These are phyloP conservation scores for Drosophila repletoides DNA, from an alignment of 1,140 invertebrate genomes.

Conservation along the genomic window DNA sequence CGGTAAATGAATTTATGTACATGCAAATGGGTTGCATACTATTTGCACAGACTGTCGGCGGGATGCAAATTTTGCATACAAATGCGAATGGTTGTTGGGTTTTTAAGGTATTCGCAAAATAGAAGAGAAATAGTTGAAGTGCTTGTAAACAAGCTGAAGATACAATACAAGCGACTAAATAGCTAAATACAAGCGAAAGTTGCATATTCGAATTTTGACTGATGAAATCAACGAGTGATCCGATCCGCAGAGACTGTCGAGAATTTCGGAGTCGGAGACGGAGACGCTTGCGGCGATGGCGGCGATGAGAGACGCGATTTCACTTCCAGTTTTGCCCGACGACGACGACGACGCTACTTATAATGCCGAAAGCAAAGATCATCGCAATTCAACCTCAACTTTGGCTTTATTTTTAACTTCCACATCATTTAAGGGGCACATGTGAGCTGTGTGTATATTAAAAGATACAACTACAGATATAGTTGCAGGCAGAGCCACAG, in stretches of 20 bases:
- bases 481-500: neutral
- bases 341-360: no score
- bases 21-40: conserved; percentile 39
- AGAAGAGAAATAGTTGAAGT: conserved; percentile 25
- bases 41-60: neutral
- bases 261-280: conserved; percentile 51
- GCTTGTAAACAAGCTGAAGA: conserved; percentile 11
- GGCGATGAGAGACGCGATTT: conserved; percentile 38
- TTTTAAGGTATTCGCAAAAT: conserved; percentile 27
- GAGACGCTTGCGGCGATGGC: conserved; percentile 8
- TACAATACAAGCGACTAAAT: no score
- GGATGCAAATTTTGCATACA: conserved; percentile 31
- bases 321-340: conserved; percentile 55
- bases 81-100: neutral
- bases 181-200: conserved; percentile 40
- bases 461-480: conserved; percentile 16
- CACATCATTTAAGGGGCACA: conserved; percentile 4
- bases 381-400: conserved; percentile 50
- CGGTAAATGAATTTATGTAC: conserved; percentile 28
- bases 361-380: conserved; percentile 49
- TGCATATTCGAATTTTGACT: conserved; percentile 33
- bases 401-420: conserved; percentile 25
- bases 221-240: conserved; percentile 35
- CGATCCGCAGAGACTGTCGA: conserved; percentile 15
- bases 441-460: conserved; percentile 4